Conservation (phyloP, 2,888 invertebrate genomes). For the Zaprionus obscuricornis region DNA sequence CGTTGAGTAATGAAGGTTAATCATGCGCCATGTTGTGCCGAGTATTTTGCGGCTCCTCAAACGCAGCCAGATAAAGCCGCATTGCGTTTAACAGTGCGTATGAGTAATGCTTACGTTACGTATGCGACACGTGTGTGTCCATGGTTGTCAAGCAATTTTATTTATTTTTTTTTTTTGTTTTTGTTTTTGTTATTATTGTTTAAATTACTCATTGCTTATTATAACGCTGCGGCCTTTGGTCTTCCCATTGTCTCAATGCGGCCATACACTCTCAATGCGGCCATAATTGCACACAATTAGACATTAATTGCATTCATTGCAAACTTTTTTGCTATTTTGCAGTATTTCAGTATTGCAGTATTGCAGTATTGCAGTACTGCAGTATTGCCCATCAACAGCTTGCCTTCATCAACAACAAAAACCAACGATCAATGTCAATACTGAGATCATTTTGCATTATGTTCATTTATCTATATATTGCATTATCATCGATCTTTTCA, state of each 20-base stretch:
- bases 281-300: slow-evolving; percentile 74
- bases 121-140: slow-evolving; percentile 63
- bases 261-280: slow-evolving; percentile 7
- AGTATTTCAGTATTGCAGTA: slow-evolving; percentile 1
- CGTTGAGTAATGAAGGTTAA: slow-evolving; percentile 66
- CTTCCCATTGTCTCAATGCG: background rate
- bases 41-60: slow-evolving; percentile 42
- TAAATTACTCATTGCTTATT: slow-evolving; percentile 1
- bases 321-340: slow-evolving; percentile 29
- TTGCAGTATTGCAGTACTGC: too few relatives aligned
- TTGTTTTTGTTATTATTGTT: background rate
- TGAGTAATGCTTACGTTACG: slow-evolving; percentile 66
- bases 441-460: slow-evolving; percentile 57
- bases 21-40: slow-evolving; percentile 59
- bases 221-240: too few relatives aligned
- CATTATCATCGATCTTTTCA: too few relatives aligned
- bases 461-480: slow-evolving; percentile 19
- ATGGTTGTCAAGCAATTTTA: slow-evolving; percentile 14
- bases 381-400: too few relatives aligned
- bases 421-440: slow-evolving; percentile 46
- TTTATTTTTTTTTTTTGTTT: background rate
- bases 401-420: slow-evolving; percentile 16
- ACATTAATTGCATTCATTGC: slow-evolving; percentile 72
- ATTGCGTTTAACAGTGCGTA: slow-evolving; percentile 53
- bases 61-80: slow-evolving; percentile 27